A percentile compares a stretch with the other conserved stretches of the same genome.
phyloP scores from a whole-genome alignment of 2,888 invertebrate species.

The Leucophenga maculata region DNA sequence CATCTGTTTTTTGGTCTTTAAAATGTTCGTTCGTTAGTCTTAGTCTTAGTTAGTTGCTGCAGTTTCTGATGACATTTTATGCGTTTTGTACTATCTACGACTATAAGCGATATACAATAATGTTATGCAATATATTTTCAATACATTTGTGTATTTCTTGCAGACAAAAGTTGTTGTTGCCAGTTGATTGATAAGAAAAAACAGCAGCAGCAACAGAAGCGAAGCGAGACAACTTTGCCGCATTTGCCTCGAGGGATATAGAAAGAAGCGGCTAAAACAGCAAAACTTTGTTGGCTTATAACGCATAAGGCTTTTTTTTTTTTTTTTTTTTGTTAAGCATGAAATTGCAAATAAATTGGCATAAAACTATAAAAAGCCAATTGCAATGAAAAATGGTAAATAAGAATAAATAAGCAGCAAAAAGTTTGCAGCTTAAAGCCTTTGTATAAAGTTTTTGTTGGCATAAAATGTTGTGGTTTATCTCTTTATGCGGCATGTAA shows the following conservation, averaged over 20 bases:
- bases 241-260: conserved; percentile 2
- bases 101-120: conserved; percentile 37
- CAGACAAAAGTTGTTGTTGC: neutral
- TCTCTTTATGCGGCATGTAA: no score
- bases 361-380: no score
- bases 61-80: neutral
- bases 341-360: no score
- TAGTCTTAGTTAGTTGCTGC: conserved; percentile 39
- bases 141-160: neutral
- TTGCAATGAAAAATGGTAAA: no score
- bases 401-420: no score
- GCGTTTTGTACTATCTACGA: no score
- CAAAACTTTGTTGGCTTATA: no score
- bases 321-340: no score
- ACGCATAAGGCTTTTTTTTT: no score
- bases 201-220: conserved; percentile 34
- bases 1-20: conserved; percentile 32
- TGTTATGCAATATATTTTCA: conserved; percentile 45
- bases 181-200: conserved; percentile 55
- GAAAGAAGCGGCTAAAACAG: neutral
- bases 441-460: conserved; percentile 1
- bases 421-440: no score
- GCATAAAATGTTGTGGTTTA: no score
- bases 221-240: conserved; percentile 1
- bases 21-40: neutral